Conservation (phyloP, 2,797 vertebrate species). For the Synaphobranchus kaupii region DNA sequence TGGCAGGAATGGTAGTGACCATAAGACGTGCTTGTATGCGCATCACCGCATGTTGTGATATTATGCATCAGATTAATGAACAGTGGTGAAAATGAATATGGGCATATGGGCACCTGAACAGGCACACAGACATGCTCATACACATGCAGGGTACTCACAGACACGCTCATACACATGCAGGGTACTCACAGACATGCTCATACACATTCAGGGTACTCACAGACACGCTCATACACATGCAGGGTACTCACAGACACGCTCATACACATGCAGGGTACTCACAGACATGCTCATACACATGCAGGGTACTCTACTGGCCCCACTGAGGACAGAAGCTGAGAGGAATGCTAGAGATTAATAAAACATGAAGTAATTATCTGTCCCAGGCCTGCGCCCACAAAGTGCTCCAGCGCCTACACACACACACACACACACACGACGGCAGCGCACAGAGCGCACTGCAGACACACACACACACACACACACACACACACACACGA, state of each 20-base stretch:
- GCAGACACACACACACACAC: neutral
- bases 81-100: neutral
- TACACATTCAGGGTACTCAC: neutral
- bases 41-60: neutral
- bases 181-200: neutral
- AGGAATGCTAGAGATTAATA: constrained; percentile 17
- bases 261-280: neutral
- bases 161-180: neutral
- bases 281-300: neutral
- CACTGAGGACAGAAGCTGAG: neutral
- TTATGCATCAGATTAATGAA: neutral
- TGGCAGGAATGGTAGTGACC: neutral
- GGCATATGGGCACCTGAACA: neutral
- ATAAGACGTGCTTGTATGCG: neutral
- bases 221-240: neutral
- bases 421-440: neutral
- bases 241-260: neutral
- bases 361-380: constrained; percentile 16
- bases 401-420: neutral
- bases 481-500: neutral
- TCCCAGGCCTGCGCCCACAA: neutral
- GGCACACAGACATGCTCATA: neutral
- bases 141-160: no score
- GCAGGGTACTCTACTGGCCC: neutral
- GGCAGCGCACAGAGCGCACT: neutral